Evolutionary conservation across 2,888 invertebrate genomes (phyloP).

Genomic region (Netelia virgata): DNA sequence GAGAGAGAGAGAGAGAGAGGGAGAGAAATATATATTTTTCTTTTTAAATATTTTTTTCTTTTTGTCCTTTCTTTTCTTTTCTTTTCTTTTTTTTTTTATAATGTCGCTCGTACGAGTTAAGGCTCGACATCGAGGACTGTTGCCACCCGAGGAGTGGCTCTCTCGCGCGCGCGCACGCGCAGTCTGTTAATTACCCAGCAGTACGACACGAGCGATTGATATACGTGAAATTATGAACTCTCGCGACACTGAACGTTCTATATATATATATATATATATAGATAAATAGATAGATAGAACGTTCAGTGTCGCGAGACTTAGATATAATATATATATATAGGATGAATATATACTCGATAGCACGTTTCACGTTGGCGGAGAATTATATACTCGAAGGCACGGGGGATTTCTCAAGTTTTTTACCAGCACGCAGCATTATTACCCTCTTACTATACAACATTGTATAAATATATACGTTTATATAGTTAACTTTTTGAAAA

Average conservation of each 20-base stretch:
- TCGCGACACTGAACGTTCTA: constrained; percentile 14
- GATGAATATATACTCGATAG: neutral
- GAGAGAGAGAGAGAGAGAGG: neutral
- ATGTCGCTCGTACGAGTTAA: constrained; percentile 36
- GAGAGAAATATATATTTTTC: neutral
- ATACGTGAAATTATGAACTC: constrained; percentile 54
- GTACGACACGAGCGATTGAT: constrained; percentile 43
- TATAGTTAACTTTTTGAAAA: too few species aligned
- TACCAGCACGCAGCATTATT: neutral
- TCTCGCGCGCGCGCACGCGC: constrained; percentile 4
- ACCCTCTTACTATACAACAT: neutral
- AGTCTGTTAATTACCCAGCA: constrained; percentile 49
- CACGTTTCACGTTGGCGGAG: constrained; percentile 32
- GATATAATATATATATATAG: neutral
- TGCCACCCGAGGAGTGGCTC: constrained; percentile 49
- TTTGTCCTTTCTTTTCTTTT: neutral
- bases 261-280: neutral
- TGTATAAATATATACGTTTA: too few species aligned
- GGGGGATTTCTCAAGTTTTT: constrained; percentile 14
- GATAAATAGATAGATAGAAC: neutral
- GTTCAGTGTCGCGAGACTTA: neutral
- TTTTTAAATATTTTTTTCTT: constrained; percentile 6
- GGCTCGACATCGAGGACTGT: constrained; percentile 25
- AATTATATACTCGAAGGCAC: constrained; percentile 21
- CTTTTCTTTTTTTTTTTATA: constrained; percentile 6